Conservation (phyloP, 37 sponge, comb jelly and placozoan genomes). For the Ianthella basta region DNA sequence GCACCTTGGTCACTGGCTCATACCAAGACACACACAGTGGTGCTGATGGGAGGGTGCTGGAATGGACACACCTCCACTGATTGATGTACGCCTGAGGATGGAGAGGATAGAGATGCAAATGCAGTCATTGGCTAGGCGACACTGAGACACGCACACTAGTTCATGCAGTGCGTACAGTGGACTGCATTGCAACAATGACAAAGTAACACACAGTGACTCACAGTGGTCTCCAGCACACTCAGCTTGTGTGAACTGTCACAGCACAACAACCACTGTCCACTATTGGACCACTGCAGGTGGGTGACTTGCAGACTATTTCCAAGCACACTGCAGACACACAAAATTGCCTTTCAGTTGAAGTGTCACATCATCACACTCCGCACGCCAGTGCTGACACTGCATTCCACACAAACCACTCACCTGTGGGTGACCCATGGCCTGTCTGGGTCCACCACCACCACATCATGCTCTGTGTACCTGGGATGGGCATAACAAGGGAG, state of each 20-base stretch:
- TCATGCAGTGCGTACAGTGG: too few species aligned
- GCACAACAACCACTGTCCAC: not conserved
- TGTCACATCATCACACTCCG: too few species aligned
- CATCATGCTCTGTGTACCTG: not conserved
- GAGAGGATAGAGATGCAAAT: too few species aligned
- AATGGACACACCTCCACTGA: slow-evolving; percentile 5
- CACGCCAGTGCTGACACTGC: too few species aligned
- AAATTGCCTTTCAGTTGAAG: too few species aligned
- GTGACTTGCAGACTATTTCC: not conserved
- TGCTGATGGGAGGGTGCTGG: not conserved
- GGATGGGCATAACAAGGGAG: too few species aligned
- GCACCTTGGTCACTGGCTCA: not conserved
- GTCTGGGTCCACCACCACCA: slow-evolving; percentile 25
- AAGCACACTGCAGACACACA: too few species aligned
- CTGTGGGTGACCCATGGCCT: slow-evolving; percentile 14
- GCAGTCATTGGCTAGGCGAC: too few species aligned
- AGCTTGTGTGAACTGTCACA: not conserved
- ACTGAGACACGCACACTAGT: too few species aligned
- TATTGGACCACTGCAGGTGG: not conserved
- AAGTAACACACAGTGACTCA: too few species aligned
- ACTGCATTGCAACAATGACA: too few species aligned
- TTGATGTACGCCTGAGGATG: not conserved
- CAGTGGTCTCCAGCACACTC: not conserved
- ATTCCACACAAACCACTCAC: not conserved
- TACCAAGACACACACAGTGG: slow-evolving; percentile 2